Evolutionary conservation across 2,797 vertebrate genomes (phyloP).

Genomic region (Staurois parvus): DNA sequence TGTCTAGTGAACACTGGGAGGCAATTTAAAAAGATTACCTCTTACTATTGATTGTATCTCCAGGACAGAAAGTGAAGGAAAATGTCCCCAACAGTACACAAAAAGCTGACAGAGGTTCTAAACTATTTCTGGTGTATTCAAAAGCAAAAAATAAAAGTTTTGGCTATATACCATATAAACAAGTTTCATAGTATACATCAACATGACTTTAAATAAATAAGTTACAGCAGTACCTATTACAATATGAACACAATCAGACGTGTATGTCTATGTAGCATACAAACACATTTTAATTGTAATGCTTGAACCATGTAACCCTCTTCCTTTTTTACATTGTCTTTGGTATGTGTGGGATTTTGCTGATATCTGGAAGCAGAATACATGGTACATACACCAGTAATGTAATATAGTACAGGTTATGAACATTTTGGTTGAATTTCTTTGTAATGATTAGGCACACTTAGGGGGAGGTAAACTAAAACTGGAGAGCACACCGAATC

Average conservation of each 20-base stretch:
- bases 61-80: too few species aligned
- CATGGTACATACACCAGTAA: not conserved
- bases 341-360: not conserved
- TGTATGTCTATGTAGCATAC: conserved; percentile 7
- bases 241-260: not conserved
- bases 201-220: not conserved
- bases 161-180: too few species aligned
- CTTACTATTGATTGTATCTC: too few species aligned
- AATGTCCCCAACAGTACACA: too few species aligned
- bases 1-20: too few species aligned
- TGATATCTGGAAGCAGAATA: not conserved
- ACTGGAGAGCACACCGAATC: too few species aligned
- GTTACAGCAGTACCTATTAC: not conserved
- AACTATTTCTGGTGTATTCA: too few species aligned
- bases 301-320: not conserved
- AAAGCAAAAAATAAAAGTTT: too few species aligned
- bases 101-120: too few species aligned
- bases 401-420: not conserved
- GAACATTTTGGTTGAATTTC: not conserved
- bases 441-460: not conserved
- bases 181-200: not conserved
- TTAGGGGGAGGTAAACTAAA: too few species aligned
- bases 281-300: not conserved
- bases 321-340: not conserved
- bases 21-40: too few species aligned